Evolutionary conservation across 2,888 invertebrate genomes (phyloP), one percentile per base, ranked within the genome.

Genomic region (Acleris holmiana): DNA sequence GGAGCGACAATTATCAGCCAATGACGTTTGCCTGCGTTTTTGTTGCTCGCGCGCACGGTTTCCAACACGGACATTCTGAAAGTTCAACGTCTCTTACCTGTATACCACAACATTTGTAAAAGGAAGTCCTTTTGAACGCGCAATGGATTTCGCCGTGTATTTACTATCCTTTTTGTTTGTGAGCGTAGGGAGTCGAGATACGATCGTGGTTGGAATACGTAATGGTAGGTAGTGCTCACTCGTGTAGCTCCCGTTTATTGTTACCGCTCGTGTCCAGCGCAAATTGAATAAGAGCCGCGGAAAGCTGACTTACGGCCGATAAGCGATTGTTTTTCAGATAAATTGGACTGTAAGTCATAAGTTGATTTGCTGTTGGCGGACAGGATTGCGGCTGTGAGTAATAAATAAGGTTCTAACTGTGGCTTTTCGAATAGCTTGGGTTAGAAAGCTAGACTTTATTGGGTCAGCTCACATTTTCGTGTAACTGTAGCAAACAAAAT

Each of bases 1-100:
- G 80, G 82, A 83, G 89, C 90, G 90, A 91, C 89, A 91, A 91
- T 91, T 89, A 90, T 91, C 89, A 83, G 84, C 78, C 85, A 77
- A 84, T 87, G 88, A 88, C 77, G 78, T 76, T 72, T 75, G 76
- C 72, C 69, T 76, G 78, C 76, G 78, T 80, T 80, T 76, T 77
- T 78, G 78, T 67, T 72, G 62, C 67, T 54, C 71, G 41, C 69
- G 68, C 69, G 67, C 72, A 68, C 61, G 69, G 62, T 62, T 67
- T 13, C 67, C 44, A 67, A 66, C 67, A 55, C 66, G 66, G 64
- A 18, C 54, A 23, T 48, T 23, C 41, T 25, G n/a, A n/a, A 13
- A 35, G 47, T 50, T 5, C 21, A 61, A 21, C 53, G 65, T 75
- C 71, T 82, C 84, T 79, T 80, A 77, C 84, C 68, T 53, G 67